Base-by-base conservation (phyloP, 1,140 invertebrate genomes). In the Odontomachus brunneus region DNA sequence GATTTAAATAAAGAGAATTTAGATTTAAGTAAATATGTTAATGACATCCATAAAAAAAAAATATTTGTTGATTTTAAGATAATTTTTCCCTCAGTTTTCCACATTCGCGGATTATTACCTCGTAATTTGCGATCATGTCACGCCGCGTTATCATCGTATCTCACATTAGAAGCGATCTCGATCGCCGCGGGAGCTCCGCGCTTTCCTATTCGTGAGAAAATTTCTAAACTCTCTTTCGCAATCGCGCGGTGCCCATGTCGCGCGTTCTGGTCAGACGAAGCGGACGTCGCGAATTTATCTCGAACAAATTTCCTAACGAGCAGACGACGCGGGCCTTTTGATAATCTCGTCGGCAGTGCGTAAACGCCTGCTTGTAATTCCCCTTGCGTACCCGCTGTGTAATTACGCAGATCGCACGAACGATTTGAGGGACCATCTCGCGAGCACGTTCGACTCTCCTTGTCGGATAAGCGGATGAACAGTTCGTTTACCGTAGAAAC, bases 161-260 rank as follows among this genome's bases (percentile, higher is more conserved):
- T 24, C 9, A 5, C n/a, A 44, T 73, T 74, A 60, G 55, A 62
- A 51, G 33, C n/a, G 33, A 33, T 5, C 29, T 33, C 29, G 29
- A 33, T 5, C 29, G 29, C n/a, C n/a, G n/a, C n/a, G n/a, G n/a
- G n/a, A n/a, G n/a, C n/a, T n/a, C n/a, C n/a, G n/a, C n/a, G n/a
- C n/a, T n/a, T n/a, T n/a, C n/a, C n/a, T n/a, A n/a, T n/a, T n/a
- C n/a, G n/a, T n/a, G n/a, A 33, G 29, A 33, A 33, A 33, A 51
- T 49, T 84, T 84, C 85, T 88, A 87, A 88, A 55, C 71, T 49
- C 14, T 17, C 19, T 88, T 80, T 84, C 76, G 7, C 33, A 81
- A 85, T 80, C 55, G 9, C n/a, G n/a, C n/a, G 17, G 3, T 0
- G n/a, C 14, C 14, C 2, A n/a, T n/a, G 12, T 19, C n/a, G n/a